Evolutionary conservation across 1,140 invertebrate species (phyloP), one percentile per base, ranked within the genome.

Genomic region (Heliconius congener): DNA sequence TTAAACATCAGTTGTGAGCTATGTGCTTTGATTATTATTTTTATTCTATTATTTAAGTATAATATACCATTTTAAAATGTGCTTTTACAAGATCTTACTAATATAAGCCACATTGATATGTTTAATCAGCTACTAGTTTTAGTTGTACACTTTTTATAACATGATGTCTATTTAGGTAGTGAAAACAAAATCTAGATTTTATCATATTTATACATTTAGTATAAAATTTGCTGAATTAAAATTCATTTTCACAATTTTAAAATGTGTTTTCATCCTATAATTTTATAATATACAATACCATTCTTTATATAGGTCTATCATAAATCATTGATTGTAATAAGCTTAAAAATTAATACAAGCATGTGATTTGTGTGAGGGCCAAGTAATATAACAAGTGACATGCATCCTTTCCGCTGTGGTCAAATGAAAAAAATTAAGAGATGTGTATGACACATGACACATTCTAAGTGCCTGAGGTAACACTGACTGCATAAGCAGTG

Each of bases 131-230:
- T 94, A 93, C 87, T 94, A 94, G 93, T 89, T 90, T 93, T 94
- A 94, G 93, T 94, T 93, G 92, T 94, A 94, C 93, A 94, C 93
- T 94, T 94, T 94, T 94, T 94, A 93, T 93, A 93, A 94, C 92
- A 94, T 93, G 91, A 93, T 94, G 91, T 93, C 92, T 93, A 93
- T 92, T 91, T 93, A 93, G 92, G 91, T 93, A 94, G 92, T 92
- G 89, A 93, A 92, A 93, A 94, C 91, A 86, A 94, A 93, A 93
- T 93, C 92, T 93, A 93, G 92, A 91, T 90, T 93, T 93, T 94
- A 94, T 93, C 90, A 93, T 94, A 94, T 94, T 94, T 94, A 94
- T 94, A 94, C 92, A 93, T 93, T 93, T 94, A 94, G 93, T 93
- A 94, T 94, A 94, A 94, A 93, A 94, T 92, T 93, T 93, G 92